Base-by-base conservation (phyloP, 2,888 invertebrate species). In the Drosophila aldrichi region DNA sequence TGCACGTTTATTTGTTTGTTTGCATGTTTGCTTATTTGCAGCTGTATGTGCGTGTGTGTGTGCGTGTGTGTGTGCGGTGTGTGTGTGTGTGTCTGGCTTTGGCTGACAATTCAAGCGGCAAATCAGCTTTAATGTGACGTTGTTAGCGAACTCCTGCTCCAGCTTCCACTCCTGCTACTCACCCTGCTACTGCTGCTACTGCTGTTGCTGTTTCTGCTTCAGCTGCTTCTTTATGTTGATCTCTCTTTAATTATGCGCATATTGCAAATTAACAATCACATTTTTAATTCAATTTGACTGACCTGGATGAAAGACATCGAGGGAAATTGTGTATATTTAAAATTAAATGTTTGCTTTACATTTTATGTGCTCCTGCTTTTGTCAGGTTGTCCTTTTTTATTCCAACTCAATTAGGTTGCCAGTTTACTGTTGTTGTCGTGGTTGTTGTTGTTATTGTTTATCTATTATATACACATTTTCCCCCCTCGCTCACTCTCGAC, bases 71-170 rank as follows among this genome's bases (percentile, higher is more conserved):
- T n/a, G n/a, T n/a, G n/a, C n/a, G n/a, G 43, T 32, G 55, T 43
- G 41, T 44, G 41, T 34, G 38, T 29, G 38, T 56, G 25, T 41
- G 57, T 58, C 44, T 74, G 56, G 43, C 48, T 77, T 70, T 66
- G 55, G 62, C 58, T 38, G 70, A 41, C 67, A 84, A 82, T 86
- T 86, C 89, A 77, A 77, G 80, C 72, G 78, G 60, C 77, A 82
- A 90, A 88, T 88, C 90, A 90, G 86, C 90, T 84, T 90, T 88
- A 87, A 90, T 71, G 63, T 56, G 65, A 65, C 59, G 63, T 65
- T 56, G 54, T 69, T 67, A 68, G 73, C 62, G 10, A 46, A 36
- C 29, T 49, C 43, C 46, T 55, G n/a, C 34, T 38, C 55, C 40
- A 22, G 10, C 22, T 49, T 0, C 2, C 14, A 4, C 22, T 10